phyloP scores from a whole-genome alignment of 37 sponge, comb jelly and placozoan species.

The Beroe forskalii region DNA sequence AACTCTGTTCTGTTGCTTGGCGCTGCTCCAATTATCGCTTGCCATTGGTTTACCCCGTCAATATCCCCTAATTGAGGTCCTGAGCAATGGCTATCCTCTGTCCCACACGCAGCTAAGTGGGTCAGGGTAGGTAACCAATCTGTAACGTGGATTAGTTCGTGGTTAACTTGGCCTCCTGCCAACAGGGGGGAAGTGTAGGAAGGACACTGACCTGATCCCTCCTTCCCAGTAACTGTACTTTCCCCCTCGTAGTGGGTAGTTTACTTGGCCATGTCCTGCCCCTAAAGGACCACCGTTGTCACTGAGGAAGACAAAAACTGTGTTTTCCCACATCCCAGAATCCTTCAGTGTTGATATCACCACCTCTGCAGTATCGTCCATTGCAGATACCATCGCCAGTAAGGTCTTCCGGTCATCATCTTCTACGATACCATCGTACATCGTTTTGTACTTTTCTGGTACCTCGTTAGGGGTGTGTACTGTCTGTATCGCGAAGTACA shows the following conservation, averaged over 20 bases:
- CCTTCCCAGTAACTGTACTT: slow-evolving; percentile 47
- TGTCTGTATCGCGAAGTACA: slow-evolving; percentile 18
- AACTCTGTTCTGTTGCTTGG: not conserved
- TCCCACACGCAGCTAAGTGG: slow-evolving; percentile 43
- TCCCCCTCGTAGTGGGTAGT: slow-evolving; percentile 53
- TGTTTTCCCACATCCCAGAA: slow-evolving; percentile 59
- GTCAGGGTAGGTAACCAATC: slow-evolving; percentile 58
- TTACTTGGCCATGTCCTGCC: not conserved
- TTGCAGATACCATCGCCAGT: slow-evolving; percentile 24
- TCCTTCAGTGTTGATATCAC: not conserved
- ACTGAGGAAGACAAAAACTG: slow-evolving; percentile 25
- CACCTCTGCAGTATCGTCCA: not conserved
- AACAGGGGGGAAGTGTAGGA: slow-evolving; percentile 39
- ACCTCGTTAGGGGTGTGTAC: slow-evolving; percentile 21
- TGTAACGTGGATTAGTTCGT: slow-evolving; percentile 39
- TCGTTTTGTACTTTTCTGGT: slow-evolving; percentile 1
- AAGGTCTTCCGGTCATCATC: slow-evolving; percentile 5
- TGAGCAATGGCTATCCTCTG: not conserved
- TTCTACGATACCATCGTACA: slow-evolving; percentile 25
- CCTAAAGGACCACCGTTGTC: slow-evolving; percentile 38
- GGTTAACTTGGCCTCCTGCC: slow-evolving; percentile 10
- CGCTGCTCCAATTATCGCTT: not conserved
- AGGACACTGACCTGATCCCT: slow-evolving; percentile 42
- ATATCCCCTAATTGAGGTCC: not conserved
- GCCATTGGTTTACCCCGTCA: slow-evolving; percentile 36